Base-by-base conservation (phyloP, 2,888 invertebrate genomes). In the Monoplex corrugatus region DNA sequence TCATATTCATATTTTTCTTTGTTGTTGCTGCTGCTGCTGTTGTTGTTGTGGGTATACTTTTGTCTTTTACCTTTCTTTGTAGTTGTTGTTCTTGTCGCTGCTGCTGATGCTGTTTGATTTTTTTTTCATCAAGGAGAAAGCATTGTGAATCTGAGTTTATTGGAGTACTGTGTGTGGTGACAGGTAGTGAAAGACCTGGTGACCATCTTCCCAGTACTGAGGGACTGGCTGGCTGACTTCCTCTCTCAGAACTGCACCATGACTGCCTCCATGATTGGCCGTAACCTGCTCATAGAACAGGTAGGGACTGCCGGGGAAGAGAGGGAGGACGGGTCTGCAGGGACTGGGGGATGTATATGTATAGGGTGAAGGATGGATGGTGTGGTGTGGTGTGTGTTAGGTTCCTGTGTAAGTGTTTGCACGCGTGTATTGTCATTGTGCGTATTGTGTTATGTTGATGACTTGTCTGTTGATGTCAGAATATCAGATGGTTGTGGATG, bases 201-300 rank as follows among this genome's bases (percentile, higher is more conserved):
- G 72, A 95, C 95, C 10, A 95, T 95, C 82, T 96, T 95, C 90
- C 96, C 95, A n/a, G 95, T 95, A 32, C 91, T 95, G 78, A 91
- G 95, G 89, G 95, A 95, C 90, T 96, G 95, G 96, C 92, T 96
- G 78, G 94, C 94, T 0, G 95, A 95, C 80, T 96, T 95, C 87
- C 93, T 96, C 72, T 92, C 93, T 75, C 92, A 92, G 80, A 95
- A 95, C 92, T 93, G 93, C 84, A 93, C 93, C 44, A 95, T 96
- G 95, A 94, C 94, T 13, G 95, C 96, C 6, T 94, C 95, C 2
- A 92, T 94, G 87, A 93, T 95, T 13, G 96, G 95, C 10, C 94
- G 95, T 86, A 96, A 96, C 91, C 93, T 95, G 85, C 93, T 96
- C 8, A 95, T 96, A 44, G 95, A 95, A 92, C 95, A 95, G 94